Percentiles rank a stretch among this genome's conserved stretches.
phyloP scores from a whole-genome alignment of 2,113 vertebrate genomes.

The Oryzias woworae region DNA sequence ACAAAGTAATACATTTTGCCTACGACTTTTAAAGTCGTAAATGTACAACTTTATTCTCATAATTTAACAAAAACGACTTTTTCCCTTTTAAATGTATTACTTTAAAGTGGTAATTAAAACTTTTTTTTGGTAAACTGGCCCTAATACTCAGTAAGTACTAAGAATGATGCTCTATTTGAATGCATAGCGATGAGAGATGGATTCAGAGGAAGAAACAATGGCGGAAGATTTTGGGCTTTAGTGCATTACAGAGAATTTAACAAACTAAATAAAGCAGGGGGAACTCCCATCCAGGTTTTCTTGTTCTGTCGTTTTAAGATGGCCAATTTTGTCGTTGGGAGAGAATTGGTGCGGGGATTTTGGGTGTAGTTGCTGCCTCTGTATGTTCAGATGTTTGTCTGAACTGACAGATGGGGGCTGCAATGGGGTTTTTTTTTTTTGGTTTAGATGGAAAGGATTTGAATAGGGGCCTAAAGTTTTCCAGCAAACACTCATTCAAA shows the following conservation, averaged over 20 bases:
- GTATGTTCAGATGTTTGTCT: slow-evolving; percentile 36
- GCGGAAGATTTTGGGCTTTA: slow-evolving; percentile 15
- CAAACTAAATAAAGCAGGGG: slow-evolving; percentile 41
- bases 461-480: slow-evolving; percentile 42
- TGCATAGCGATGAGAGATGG: slow-evolving; percentile 5
- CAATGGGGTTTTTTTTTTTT: slow-evolving; percentile 31
- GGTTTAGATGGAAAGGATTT: slow-evolving; percentile 48
- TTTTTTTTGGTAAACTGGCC: too few relatives aligned
- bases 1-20: too few relatives aligned
- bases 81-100: too few relatives aligned
- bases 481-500: slow-evolving; percentile 19
- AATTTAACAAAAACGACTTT: too few relatives aligned
- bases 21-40: too few relatives aligned
- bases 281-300: slow-evolving; percentile 47
- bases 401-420: slow-evolving; percentile 17
- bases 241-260: slow-evolving; percentile 37
- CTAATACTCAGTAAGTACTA: too few relatives aligned
- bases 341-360: slow-evolving; percentile 31
- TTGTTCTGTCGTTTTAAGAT: slow-evolving; percentile 18
- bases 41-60: too few relatives aligned
- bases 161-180: too few relatives aligned
- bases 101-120: too few relatives aligned
- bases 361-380: slow-evolving; percentile 42
- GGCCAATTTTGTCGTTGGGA: slow-evolving; percentile 8
- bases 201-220: slow-evolving; percentile 21